Evolutionary conservation across 2,888 invertebrate species (phyloP), one percentile per base, ranked within the genome.

Genomic region (Melanchra persicariae): DNA sequence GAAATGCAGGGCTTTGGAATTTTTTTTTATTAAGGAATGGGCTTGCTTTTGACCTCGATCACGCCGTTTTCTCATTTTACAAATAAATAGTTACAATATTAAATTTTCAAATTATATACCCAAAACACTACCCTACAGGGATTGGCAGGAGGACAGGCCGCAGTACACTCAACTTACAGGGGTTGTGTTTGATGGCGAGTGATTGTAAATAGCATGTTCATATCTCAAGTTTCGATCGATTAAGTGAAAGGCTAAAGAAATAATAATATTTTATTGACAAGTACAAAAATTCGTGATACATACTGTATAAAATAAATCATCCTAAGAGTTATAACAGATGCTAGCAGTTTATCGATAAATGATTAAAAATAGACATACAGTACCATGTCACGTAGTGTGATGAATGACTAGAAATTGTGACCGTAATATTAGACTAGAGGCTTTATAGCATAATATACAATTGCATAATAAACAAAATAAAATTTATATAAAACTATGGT

Each of bases 251-350:
- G 10, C 26, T 34, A 9, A 54, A 52, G 17, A 79, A 79, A 81
- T 77, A 62, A 79, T 78, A 70, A 54, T 64, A 65, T 68, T 88
- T 89, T 85, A 87, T 88, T 90, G 77, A 74, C 79, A 80, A 81
- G 90, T 90, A 90, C 83, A 90, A 90, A 90, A 90, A 77, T 83
- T 79, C 67, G 81, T 85, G 66, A 80, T 84, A 85, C 69, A 79
- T 76, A 81, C 15, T 72, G 78, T 82, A 75, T 72, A 75, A 76
- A 80, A 71, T 74, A 77, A 79, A 69, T 59, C 54, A 58, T 52
- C 66, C 66, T 83, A 72, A 71, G 60, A 70, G 47, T 55, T 60
- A 71, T 55, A 63, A 69, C 30, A 69, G 55, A 81, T 70, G 49
- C 54, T 74, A 74, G 60, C 49, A 55, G 64, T 71, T 68, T 57